These are phyloP conservation scores for Ariolimax columbianus DNA, from an alignment of 2,888 invertebrate genomes.

Conservation along the genomic window DNA sequence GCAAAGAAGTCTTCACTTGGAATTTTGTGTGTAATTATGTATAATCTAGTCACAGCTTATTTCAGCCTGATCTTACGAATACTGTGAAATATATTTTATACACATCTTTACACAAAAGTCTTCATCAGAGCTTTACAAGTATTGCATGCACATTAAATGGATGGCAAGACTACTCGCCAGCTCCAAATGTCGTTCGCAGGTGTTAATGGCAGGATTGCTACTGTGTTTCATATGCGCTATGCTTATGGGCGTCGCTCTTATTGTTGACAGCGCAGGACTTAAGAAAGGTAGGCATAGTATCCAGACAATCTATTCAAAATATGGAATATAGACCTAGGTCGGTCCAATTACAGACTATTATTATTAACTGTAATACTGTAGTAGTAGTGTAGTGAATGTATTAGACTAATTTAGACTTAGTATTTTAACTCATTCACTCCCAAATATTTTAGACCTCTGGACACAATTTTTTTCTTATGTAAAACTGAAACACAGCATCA, in stretches of 20 bases:
- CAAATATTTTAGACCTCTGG: too few species aligned
- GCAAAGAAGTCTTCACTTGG: neutral
- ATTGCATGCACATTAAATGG: slow-evolving; percentile 24
- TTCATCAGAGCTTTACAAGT: neutral
- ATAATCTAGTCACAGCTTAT: neutral
- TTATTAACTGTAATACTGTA: too few species aligned
- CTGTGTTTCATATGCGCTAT: slow-evolving; percentile 24
- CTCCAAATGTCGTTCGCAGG: neutral
- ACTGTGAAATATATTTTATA: neutral
- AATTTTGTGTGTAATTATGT: neutral
- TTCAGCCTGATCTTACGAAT: neutral
- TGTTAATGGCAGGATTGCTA: slow-evolving; percentile 15
- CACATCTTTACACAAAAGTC: too few species aligned
- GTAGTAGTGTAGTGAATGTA: too few species aligned
- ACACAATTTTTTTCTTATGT: too few species aligned
- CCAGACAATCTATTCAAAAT: too few species aligned
- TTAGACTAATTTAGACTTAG: too few species aligned
- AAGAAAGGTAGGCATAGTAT: slow-evolving; percentile 8
- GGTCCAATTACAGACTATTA: too few species aligned
- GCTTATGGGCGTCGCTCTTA: slow-evolving; percentile 23
- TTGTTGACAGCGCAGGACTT: neutral
- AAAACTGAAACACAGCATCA: too few species aligned
- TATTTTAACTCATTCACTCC: too few species aligned
- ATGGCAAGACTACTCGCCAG: slow-evolving; percentile 23
- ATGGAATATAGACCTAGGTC: too few species aligned